Base-by-base conservation (phyloP, 2,113 vertebrate species). In the Aptenodytes forsteri region DNA sequence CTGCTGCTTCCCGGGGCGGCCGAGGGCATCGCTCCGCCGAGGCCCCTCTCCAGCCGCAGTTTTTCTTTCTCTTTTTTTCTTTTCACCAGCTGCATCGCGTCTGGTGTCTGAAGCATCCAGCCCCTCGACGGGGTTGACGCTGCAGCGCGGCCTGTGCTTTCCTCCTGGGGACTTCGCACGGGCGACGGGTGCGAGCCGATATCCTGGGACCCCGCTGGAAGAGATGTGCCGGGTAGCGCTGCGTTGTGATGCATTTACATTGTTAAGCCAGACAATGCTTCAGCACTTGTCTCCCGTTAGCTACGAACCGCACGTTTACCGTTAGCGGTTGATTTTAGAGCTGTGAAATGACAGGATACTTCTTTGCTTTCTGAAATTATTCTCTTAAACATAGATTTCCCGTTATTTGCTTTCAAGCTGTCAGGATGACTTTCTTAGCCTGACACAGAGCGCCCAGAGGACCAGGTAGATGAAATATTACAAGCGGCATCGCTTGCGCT, bases 11-110 rank as follows among this genome's bases (percentile, higher is more conserved):
- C 50, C 16, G 0, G 4, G 65, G 40, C 6, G 2, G 49, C 49
- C 2, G 8, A 58, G 89, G 73, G 17, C 55, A 13, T 44, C 6
- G 25, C 64, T 62, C 52, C 0, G 0, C 40, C 7, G 0, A 8
- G 20, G 19, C 49, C 30, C 2, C 0, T 36, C 26, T 32, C 64
- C 42, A 20, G 10, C 30, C 12, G 18, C 21, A 8, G 49, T 4
- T 61, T 36, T 44, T 22, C 15, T 38, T 44, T 32, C 20, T 27
- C 13, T 66, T 27, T 6, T 26, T n/a, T 25, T 11, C 3, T 29
- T 32, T 66, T 42, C 17, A 6, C 0, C 1, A 16, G 22, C n/a
- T 49, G n/a, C 29, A 17, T 17, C 27, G 1, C 0, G 0, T 20
- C 38, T 12, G 26, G 26, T 3, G 13, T 9, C 47, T 4, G 32